These are phyloP conservation scores for Muscicapa adusta DNA, from an alignment of 2,113 vertebrate genomes.

Conservation along the genomic window DNA sequence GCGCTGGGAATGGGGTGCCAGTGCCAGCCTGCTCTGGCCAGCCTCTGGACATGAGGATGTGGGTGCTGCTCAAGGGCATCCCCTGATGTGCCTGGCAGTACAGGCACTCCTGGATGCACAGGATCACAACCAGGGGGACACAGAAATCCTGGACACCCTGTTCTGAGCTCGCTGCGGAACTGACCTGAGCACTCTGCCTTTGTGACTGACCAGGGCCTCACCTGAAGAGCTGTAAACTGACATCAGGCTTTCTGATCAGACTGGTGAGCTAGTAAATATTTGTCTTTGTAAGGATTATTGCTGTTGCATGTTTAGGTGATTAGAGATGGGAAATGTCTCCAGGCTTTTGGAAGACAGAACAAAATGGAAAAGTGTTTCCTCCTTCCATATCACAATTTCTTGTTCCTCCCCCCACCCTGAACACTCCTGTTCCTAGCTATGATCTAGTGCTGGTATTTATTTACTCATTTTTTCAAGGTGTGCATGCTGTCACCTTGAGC, in stretches of 20 bases:
- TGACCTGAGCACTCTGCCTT: neutral
- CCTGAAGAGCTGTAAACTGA: neutral
- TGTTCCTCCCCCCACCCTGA: neutral
- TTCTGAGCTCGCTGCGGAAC: fast-evolving
- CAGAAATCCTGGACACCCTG: neutral
- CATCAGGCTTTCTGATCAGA: neutral
- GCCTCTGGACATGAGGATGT: neutral
- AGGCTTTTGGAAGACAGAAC: neutral
- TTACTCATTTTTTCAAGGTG: neutral
- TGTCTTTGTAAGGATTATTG: neutral
- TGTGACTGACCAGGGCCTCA: neutral
- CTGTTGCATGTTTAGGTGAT: neutral
- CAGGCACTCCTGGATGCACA: neutral
- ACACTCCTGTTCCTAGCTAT: neutral
- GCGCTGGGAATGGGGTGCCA: fast-evolving
- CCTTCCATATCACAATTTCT: neutral
- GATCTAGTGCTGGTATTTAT: neutral
- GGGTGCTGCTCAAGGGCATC: neutral
- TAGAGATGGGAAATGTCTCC: neutral
- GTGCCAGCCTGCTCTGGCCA: neutral
- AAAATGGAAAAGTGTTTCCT: neutral
- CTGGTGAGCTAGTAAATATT: neutral
- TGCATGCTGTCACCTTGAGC: neutral
- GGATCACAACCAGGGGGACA: neutral
- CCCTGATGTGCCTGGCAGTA: fast-evolving